Conservation (phyloP, 2,113 vertebrate species). For the Albula goreensis region DNA sequence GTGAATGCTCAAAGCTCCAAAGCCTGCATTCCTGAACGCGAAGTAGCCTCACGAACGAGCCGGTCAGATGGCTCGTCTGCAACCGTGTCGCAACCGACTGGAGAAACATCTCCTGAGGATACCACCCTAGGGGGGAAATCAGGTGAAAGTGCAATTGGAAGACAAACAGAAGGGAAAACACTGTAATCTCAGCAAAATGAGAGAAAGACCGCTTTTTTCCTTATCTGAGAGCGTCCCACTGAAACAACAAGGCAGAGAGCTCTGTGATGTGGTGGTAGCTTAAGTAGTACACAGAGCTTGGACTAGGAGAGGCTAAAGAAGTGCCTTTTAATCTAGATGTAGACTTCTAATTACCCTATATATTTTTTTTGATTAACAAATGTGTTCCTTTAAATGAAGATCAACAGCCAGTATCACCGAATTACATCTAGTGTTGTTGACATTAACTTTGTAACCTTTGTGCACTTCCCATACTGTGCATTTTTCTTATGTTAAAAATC, state of each 20-base stretch:
- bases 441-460: background rate
- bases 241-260: background rate
- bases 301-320: background rate
- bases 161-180: background rate
- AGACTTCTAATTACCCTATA: background rate
- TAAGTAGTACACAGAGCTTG: background rate
- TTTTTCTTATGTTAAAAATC: background rate
- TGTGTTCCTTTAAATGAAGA: background rate
- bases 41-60: background rate
- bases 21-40: background rate
- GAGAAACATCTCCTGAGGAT: background rate
- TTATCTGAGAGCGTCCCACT: background rate
- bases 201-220: background rate
- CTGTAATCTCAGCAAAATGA: background rate
- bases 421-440: background rate
- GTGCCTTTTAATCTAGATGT: background rate
- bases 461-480: background rate
- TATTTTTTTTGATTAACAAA: background rate
- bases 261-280: background rate
- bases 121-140: background rate
- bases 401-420: background rate
- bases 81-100: background rate
- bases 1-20: background rate
- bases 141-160: background rate
- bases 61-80: background rate